phyloP scores from a whole-genome alignment of 1,140 invertebrate genomes.

The Arctopsyche grandis region DNA sequence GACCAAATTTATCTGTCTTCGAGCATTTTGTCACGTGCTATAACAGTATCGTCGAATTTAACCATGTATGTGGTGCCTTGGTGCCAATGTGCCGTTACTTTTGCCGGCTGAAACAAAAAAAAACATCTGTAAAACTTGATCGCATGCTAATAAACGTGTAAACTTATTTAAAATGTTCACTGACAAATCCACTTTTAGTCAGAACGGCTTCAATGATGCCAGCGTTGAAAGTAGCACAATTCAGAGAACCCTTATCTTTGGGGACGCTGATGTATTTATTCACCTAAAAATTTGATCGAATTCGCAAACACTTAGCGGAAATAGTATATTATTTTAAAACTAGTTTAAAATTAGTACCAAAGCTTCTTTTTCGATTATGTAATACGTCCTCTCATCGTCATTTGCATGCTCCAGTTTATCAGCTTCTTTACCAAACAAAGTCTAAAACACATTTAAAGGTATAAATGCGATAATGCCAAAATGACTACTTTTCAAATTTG shows the following conservation, averaged over 20 bases:
- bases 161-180: constrained; percentile 59
- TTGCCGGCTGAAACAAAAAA: constrained; percentile 81
- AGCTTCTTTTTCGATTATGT: constrained; percentile 98
- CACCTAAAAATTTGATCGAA: constrained; percentile 57
- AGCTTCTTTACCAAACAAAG: constrained; percentile 96
- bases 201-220: constrained; percentile 97
- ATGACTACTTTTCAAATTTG: background rate
- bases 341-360: constrained; percentile 69
- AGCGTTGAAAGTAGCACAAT: constrained; percentile 98
- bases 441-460: constrained; percentile 63
- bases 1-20: constrained; percentile 71
- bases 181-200: constrained; percentile 95
- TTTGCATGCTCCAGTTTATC: constrained; percentile 98
- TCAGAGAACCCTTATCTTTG: constrained; percentile 96
- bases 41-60: constrained; percentile 96
- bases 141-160: background rate
- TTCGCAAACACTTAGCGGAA: background rate
- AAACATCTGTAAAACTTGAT: background rate
- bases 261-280: constrained; percentile 98
- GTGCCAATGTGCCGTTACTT: constrained; percentile 98
- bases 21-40: constrained; percentile 90
- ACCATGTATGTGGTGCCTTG: constrained; percentile 99
- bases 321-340: background rate
- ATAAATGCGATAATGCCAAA: background rate
- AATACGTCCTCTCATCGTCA: constrained; percentile 97